These are phyloP conservation scores for Otocyon megalotis DNA, from an alignment of 2,113 vertebrate species.

Conservation along the genomic window DNA sequence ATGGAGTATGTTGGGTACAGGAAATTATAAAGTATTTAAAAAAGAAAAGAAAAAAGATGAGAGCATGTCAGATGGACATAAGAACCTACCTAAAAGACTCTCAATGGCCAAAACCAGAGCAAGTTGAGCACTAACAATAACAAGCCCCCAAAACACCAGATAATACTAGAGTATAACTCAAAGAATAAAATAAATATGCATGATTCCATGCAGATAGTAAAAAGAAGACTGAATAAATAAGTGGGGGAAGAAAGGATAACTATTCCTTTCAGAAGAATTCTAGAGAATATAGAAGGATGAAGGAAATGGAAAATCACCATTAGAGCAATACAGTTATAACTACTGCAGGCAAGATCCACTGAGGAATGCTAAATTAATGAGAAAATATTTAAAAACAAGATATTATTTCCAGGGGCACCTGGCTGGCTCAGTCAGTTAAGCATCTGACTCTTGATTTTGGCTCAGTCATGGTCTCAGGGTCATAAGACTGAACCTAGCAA, in stretches of 20 bases:
- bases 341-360: not conserved
- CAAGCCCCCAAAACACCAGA: not conserved
- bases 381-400: not conserved
- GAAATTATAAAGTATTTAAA: not conserved
- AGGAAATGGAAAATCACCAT: not conserved
- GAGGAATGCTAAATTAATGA: not conserved
- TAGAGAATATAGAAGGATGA: not conserved
- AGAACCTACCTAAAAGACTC: not conserved
- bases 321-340: not conserved
- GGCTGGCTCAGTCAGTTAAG: not conserved
- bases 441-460: not conserved
- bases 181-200: constrained; percentile 23
- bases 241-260: not conserved
- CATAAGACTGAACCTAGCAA: not conserved
- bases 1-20: not conserved
- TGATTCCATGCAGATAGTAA: not conserved
- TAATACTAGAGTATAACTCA: not conserved
- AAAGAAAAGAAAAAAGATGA: not conserved
- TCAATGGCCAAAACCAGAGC: not conserved
- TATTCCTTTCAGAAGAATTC: constrained; percentile 18
- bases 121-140: not conserved
- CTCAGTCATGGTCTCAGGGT: not conserved
- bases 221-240: not conserved
- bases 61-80: not conserved
- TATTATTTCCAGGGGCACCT: not conserved